phyloP scores from a whole-genome alignment of 1,140 invertebrate species.

The Pomacea maculata region DNA sequence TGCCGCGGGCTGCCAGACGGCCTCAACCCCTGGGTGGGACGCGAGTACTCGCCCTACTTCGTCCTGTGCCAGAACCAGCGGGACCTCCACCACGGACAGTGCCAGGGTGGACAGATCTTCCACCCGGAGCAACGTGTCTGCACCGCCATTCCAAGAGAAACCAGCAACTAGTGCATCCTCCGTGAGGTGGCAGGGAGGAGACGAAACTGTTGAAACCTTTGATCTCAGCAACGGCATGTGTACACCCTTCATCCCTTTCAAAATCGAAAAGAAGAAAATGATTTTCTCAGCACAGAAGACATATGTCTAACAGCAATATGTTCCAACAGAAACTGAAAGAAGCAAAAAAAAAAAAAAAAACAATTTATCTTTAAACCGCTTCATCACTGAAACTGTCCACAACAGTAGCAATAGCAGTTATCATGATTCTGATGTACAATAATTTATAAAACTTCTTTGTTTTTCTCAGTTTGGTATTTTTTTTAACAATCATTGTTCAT shows the following conservation, averaged over 20 bases:
- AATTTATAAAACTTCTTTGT: too few species aligned
- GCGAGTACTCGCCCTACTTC: conserved; percentile 33
- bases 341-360: neutral
- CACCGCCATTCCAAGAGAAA: neutral
- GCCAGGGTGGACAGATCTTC: conserved; percentile 19
- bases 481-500: too few species aligned
- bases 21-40: conserved; percentile 35
- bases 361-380: neutral
- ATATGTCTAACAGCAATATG: neutral
- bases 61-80: conserved; percentile 43
- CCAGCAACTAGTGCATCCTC: neutral
- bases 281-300: neutral
- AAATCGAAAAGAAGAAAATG: too few species aligned
- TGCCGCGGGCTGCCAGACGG: conserved; percentile 44
- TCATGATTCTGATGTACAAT: too few species aligned
- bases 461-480: too few species aligned
- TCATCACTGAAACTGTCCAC: too few species aligned
- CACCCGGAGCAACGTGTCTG: conserved; percentile 12
- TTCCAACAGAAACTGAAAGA: neutral
- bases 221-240: too few species aligned
- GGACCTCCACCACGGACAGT: conserved; percentile 27
- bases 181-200: too few species aligned
- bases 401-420: too few species aligned
- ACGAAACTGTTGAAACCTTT: too few species aligned
- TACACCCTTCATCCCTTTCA: too few species aligned